Evolutionary conservation across 2,888 invertebrate genomes (phyloP), one percentile per base, ranked within the genome.

Genomic region (Stegana nigrithorax): DNA sequence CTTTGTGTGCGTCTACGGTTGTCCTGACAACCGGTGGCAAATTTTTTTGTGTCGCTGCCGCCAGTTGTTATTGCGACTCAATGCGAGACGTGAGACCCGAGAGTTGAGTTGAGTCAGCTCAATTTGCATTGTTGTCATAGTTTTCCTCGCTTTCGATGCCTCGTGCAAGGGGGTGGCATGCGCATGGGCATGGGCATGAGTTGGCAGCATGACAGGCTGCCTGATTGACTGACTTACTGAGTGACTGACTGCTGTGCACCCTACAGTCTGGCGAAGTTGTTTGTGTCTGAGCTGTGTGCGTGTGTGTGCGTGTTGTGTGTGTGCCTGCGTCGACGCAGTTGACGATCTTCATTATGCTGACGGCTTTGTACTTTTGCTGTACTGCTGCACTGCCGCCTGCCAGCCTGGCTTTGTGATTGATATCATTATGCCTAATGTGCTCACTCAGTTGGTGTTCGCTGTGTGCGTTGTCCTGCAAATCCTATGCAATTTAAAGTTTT

Each of bases 1-100:
- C 23, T 56, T 10, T 8, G 3, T n/a, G 8, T 36, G 32, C 19
- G 10, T 21, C n/a, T 14, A n/a, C 71, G 62, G 71, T 76, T 68
- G 72, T 69, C 75, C 76, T 71, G 76, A 65, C 78, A 71, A 71
- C 67, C 67, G 67, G 64, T 69, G 71, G 71, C 68, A 73, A 74
- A 73, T 75, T 71, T 76, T n/a, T n/a, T 65, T 64, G 65, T 66
- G 47, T 47, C 59, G 26, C 59, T 56, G 32, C 44, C n/a, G 50
- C 23, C 14, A 39, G 27, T 32, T 26, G 2, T 51, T 25, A 14
- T 50, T n/a, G 39, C n/a, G n/a, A n/a, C n/a, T n/a, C n/a, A n/a
- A n/a, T n/a, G n/a, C n/a, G n/a, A n/a, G n/a, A n/a, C n/a, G n/a
- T n/a, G n/a, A n/a, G n/a, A n/a, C n/a, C n/a, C n/a, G n/a, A n/a